A percentile compares a stretch with the other conserved stretches of the same genome.
phyloP scores from a whole-genome alignment of 2,113 vertebrate genomes.

The Oplegnathus fasciatus region DNA sequence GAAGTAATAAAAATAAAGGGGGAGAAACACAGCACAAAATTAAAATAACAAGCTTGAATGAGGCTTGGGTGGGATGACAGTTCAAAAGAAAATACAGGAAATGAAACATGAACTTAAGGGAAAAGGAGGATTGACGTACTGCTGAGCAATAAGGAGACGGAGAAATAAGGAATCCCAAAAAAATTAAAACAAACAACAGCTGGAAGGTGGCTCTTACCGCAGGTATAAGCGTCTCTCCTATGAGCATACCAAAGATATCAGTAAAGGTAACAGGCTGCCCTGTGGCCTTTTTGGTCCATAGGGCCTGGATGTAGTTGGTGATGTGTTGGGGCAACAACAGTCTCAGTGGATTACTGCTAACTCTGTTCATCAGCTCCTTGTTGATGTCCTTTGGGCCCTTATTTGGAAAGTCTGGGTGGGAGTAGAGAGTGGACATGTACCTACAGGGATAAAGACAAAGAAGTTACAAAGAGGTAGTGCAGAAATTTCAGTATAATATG shows the following conservation, averaged over 20 bases:
- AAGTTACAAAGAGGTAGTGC: not conserved
- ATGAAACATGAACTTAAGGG: not conserved
- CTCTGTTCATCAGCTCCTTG: constrained; percentile 91
- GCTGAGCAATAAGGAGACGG: not conserved
- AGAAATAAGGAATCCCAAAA: not conserved
- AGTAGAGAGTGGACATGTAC: constrained; percentile 97
- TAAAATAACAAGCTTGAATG: not conserved
- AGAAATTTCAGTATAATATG: not conserved
- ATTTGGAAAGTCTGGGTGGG: constrained; percentile 93
- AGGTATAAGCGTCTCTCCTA: constrained; percentile 96
- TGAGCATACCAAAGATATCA: constrained; percentile 98
- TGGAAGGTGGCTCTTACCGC: constrained; percentile 85
- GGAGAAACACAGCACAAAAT: not conserved
- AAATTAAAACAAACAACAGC: constrained; percentile 9
- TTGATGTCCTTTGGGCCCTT: constrained; percentile 95
- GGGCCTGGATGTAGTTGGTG: constrained; percentile 93
- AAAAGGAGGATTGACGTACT: not conserved
- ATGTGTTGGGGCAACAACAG: constrained; percentile 94
- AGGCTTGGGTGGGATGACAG: not conserved
- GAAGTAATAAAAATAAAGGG: not conserved
- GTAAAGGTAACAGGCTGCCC: constrained; percentile 99
- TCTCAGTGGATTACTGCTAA: constrained; percentile 93
- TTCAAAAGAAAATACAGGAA: not conserved
- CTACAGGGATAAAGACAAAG: constrained; percentile 74
- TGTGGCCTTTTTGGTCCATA: constrained; percentile 96